phyloP scores from a whole-genome alignment of 2,888 invertebrate species.

The Melieria crassipennis region DNA sequence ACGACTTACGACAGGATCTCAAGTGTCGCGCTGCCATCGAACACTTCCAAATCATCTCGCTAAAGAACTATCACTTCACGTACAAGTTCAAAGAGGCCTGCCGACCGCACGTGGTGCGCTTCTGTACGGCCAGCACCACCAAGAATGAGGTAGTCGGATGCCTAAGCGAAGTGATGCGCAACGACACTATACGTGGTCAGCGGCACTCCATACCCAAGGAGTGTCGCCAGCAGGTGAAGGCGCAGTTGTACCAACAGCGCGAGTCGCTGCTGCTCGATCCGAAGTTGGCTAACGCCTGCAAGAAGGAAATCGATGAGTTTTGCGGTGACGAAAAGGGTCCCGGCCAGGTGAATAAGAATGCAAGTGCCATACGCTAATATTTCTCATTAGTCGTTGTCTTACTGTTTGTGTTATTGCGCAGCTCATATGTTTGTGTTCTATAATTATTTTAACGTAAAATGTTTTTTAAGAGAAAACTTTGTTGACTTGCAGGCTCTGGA shows the following conservation, averaged over 20 bases:
- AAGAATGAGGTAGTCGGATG: slow-evolving; percentile 76
- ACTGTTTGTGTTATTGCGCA: not conserved
- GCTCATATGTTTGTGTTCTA: not conserved
- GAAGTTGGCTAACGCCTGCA: slow-evolving; percentile 83
- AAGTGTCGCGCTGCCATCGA: slow-evolving; percentile 95
- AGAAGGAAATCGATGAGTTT: slow-evolving; percentile 77
- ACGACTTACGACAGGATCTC: slow-evolving; percentile 77
- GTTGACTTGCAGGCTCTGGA: slow-evolving; percentile 75
- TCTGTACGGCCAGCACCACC: slow-evolving; percentile 76
- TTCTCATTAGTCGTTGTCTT: slow-evolving; percentile 2
- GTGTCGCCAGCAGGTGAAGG: slow-evolving; percentile 89
- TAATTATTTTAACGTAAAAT: slow-evolving; percentile 28
- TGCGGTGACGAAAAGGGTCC: slow-evolving; percentile 79
- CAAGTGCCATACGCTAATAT: slow-evolving; percentile 37
- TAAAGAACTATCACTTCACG: slow-evolving; percentile 93
- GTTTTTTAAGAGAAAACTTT: not conserved
- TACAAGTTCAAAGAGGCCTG: slow-evolving; percentile 96
- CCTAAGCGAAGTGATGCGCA: slow-evolving; percentile 85
- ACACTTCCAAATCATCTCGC: slow-evolving; percentile 93
- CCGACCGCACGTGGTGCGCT: slow-evolving; percentile 78
- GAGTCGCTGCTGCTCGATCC: slow-evolving; percentile 90
- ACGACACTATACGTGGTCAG: slow-evolving; percentile 82
- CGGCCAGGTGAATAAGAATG: slow-evolving; percentile 64
- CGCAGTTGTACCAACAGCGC: slow-evolving; percentile 90
- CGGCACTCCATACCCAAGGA: slow-evolving; percentile 85